Conservation (phyloP, 2,113 vertebrate genomes). For the Buteo buteo region DNA sequence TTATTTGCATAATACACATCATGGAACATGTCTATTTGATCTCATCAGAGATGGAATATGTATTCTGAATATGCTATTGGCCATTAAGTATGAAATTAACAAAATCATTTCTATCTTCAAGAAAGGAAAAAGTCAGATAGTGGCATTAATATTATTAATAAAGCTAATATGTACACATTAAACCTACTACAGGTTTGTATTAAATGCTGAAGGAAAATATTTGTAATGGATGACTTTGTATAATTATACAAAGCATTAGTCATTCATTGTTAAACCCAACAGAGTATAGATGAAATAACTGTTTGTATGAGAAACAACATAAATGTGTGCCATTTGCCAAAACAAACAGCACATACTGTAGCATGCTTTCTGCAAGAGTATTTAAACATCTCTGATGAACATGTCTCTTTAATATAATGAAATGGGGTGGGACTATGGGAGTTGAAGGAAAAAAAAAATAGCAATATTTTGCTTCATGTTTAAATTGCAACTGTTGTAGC, state of each 20-base stretch:
- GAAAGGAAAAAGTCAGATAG: neutral
- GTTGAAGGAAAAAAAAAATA: neutral
- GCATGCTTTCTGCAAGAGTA: neutral
- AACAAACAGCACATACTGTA: neutral
- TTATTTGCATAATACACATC: slow-evolving; percentile 38
- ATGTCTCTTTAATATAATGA: neutral
- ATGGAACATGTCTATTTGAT: slow-evolving; percentile 21
- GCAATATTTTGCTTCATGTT: neutral
- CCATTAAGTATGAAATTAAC: slow-evolving; percentile 13
- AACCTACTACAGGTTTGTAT: neutral
- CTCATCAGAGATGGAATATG: neutral
- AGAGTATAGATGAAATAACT: neutral
- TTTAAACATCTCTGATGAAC: neutral
- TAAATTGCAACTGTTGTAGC: neutral
- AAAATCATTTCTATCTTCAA: neutral
- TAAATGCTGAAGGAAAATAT: slow-evolving; percentile 4
- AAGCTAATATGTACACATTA: neutral
- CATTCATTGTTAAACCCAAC: neutral
- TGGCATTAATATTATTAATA: neutral
- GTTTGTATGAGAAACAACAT: neutral
- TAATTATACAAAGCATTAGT: neutral
- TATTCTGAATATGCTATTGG: neutral
- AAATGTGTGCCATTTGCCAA: neutral
- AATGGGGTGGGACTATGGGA: neutral
- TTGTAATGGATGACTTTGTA: neutral